phyloP scores from a whole-genome alignment of 2,113 vertebrate genomes.

The Oostethus manadensis region DNA sequence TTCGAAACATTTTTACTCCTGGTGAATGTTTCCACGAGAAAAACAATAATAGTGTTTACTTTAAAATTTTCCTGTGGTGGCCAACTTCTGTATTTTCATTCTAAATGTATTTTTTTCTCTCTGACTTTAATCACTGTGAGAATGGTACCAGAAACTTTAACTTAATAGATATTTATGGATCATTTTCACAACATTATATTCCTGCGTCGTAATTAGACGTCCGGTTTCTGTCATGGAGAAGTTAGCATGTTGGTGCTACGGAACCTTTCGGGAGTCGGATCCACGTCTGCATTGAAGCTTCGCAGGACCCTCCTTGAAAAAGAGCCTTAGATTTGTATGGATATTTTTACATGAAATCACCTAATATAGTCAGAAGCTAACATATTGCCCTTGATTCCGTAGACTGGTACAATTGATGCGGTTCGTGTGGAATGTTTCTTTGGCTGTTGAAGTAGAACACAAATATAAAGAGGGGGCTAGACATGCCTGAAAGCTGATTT shows the following conservation, averaged over 20 bases:
- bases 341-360: constrained; percentile 13
- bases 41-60: constrained; percentile 33
- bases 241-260: constrained; percentile 40
- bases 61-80: constrained; percentile 19
- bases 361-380: constrained; percentile 4
- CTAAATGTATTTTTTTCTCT: constrained; percentile 5
- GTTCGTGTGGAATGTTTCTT: constrained; percentile 19
- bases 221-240: constrained; percentile 10
- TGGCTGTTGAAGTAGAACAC: background rate
- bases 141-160: constrained; percentile 11
- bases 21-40: constrained; percentile 29
- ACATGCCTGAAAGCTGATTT: too few species aligned
- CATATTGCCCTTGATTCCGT: background rate
- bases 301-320: background rate
- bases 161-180: constrained; percentile 45
- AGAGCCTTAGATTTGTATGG: constrained; percentile 22
- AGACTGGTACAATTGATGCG: constrained; percentile 1
- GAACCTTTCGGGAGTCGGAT: constrained; percentile 31
- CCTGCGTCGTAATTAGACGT: constrained; percentile 12
- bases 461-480: background rate
- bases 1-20: constrained; percentile 26
- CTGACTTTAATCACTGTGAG: constrained; percentile 10
- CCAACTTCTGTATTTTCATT: constrained; percentile 20
- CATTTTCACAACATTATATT: constrained; percentile 29
- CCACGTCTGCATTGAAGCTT: constrained; percentile 11